Conservation (phyloP, 2,888 invertebrate species). For the Galeopsomyia nigrocyanea region DNA sequence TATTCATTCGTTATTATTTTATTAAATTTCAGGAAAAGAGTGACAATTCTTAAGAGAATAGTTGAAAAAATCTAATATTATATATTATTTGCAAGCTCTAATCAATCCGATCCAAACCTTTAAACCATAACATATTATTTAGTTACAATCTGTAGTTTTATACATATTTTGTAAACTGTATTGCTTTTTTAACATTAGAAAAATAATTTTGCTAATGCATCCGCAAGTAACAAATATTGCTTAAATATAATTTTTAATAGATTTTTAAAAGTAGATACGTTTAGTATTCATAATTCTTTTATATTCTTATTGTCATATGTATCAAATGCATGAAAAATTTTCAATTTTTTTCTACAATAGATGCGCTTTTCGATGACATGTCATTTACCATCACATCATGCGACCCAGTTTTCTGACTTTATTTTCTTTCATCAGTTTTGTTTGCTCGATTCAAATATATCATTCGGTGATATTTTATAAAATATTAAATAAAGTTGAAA, state of each 20-base stretch:
- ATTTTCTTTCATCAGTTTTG: conserved; percentile 18
- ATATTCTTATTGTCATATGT: conserved; percentile 52
- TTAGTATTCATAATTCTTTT: conserved; percentile 23
- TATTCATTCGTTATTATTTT: too few species aligned
- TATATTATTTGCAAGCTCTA: background rate
- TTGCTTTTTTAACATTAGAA: background rate
- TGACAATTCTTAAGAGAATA: background rate
- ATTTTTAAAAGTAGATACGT: too few species aligned
- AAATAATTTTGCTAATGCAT: too few species aligned
- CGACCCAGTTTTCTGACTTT: conserved; percentile 9
- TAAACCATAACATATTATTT: background rate
- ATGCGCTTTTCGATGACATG: conserved; percentile 31
- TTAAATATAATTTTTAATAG: too few species aligned
- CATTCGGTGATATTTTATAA: too few species aligned
- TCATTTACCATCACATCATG: conserved; percentile 27
- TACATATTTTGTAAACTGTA: too few species aligned
- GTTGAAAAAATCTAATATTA: background rate
- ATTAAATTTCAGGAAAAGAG: background rate
- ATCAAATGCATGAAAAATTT: conserved; percentile 28
- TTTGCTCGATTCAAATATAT: too few species aligned
- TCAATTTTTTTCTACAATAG: conserved; percentile 23
- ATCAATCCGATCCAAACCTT: background rate
- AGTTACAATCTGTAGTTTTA: background rate
- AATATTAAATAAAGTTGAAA: too few species aligned
- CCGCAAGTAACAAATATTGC: too few species aligned